Conservation (phyloP, 2,797 vertebrate species). For the Enteromius mattozi region DNA sequence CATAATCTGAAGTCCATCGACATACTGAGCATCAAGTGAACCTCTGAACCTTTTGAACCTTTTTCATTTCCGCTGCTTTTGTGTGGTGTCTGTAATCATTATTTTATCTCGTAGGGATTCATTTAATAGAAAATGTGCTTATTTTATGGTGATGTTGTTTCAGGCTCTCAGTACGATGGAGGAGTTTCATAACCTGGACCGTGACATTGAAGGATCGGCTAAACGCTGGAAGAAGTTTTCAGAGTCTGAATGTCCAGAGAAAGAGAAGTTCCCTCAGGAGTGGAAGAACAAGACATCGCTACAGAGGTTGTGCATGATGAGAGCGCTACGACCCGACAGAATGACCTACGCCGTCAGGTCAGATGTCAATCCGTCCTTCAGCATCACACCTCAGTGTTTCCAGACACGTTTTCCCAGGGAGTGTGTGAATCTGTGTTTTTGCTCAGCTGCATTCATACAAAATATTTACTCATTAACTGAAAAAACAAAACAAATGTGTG, state of each 20-base stretch:
- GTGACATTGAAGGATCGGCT: conserved; percentile 92
- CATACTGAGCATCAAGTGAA: not conserved
- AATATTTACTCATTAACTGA: not conserved
- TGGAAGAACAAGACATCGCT: conserved; percentile 92
- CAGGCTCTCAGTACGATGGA: conserved; percentile 91
- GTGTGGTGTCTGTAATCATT: not conserved
- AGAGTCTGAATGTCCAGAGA: conserved; percentile 92
- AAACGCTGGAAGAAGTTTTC: conserved; percentile 96
- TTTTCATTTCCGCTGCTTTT: not conserved
- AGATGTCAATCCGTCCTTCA: not conserved
- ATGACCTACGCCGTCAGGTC: conserved; percentile 91
- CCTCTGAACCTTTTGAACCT: not conserved
- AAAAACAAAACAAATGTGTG: not conserved
- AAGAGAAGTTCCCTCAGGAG: conserved; percentile 93
- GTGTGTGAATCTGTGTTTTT: not conserved
- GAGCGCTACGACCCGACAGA: conserved; percentile 88
- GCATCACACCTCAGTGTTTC: not conserved
- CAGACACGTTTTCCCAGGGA: not conserved
- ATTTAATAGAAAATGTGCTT: not conserved
- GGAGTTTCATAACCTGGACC: conserved; percentile 89
- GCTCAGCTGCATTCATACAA: not conserved
- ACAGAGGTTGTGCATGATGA: conserved; percentile 92
- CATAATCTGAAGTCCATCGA: not conserved
- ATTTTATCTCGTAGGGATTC: conserved; percentile 50
- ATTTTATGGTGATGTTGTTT: conserved; percentile 68